Percentiles rank a stretch among this genome's conserved stretches.
phyloP scores from a whole-genome alignment of 1,140 invertebrate genomes.

The Calliopsis andreniformis region DNA sequence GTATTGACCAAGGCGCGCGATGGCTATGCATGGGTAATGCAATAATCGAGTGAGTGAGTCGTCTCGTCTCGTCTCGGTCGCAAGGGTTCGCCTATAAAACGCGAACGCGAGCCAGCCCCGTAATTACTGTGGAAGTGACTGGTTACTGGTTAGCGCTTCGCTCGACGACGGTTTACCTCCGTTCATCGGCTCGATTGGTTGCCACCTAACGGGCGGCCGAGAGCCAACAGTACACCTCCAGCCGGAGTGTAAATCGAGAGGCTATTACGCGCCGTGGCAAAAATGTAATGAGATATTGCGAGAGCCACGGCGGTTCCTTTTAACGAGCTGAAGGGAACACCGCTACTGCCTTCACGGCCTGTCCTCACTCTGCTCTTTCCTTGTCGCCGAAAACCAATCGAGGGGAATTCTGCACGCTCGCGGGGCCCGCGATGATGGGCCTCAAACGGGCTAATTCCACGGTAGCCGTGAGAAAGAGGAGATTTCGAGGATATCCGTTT shows the following conservation, averaged over 20 bases:
- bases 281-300: constrained; percentile 72
- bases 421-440: background rate
- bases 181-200: constrained; percentile 71
- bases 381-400: constrained; percentile 50
- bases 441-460: background rate
- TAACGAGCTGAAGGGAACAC: constrained; percentile 51
- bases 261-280: constrained; percentile 68
- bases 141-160: constrained; percentile 65
- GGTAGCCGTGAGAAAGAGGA: background rate
- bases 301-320: constrained; percentile 60
- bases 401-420: constrained; percentile 45
- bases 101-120: constrained; percentile 67
- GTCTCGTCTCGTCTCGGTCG: constrained; percentile 69
- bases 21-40: constrained; percentile 74
- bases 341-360: background rate
- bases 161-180: constrained; percentile 50
- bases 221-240: constrained; percentile 8
- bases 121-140: constrained; percentile 74
- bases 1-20: constrained; percentile 41
- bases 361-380: constrained; percentile 6
- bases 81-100: constrained; percentile 73
- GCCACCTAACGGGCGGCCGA: constrained; percentile 65
- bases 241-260: constrained; percentile 70
- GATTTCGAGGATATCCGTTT: background rate
- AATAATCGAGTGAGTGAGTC: constrained; percentile 76